phyloP scores from a whole-genome alignment of 2,888 invertebrate species.

The Allolobophora icterica region DNA sequence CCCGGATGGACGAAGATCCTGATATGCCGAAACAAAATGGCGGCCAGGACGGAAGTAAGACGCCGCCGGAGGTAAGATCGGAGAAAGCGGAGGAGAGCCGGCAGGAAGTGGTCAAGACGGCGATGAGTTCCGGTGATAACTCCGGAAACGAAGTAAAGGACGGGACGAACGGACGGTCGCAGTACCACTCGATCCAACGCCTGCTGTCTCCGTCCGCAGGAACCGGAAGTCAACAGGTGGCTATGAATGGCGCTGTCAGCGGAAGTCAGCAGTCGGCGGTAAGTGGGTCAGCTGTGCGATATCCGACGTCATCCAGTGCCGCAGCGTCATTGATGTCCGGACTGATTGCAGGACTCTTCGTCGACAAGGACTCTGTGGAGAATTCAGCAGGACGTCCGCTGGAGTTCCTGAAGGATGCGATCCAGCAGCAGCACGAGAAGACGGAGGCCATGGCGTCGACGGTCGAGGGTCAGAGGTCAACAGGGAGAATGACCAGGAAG shows the following conservation, averaged over 20 bases:
- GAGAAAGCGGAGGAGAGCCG: not conserved
- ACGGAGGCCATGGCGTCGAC: not conserved
- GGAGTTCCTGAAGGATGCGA: not conserved
- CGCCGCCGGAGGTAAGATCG: not conserved
- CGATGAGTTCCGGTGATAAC: not conserved
- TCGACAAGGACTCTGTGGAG: not conserved
- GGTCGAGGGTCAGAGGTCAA: not conserved
- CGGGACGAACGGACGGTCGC: conserved; percentile 22
- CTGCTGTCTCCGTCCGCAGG: conserved; percentile 23
- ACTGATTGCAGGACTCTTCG: not conserved
- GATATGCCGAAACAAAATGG: not conserved
- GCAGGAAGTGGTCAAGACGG: not conserved
- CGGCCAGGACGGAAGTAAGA: conserved; percentile 2
- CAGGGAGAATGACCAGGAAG: not conserved
- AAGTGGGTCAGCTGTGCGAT: not conserved
- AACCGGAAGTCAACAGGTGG: not conserved
- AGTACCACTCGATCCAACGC: conserved; percentile 33
- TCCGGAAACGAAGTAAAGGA: not conserved
- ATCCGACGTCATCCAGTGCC: not conserved
- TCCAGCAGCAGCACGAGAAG: not conserved
- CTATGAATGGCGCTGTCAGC: not conserved
- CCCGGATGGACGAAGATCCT: not conserved
- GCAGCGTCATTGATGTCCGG: not conserved
- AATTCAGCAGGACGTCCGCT: not conserved
- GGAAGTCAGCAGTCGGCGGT: conserved; percentile 3